Conservation (phyloP, 2,888 invertebrate genomes). For the Cephus spinipes region DNA sequence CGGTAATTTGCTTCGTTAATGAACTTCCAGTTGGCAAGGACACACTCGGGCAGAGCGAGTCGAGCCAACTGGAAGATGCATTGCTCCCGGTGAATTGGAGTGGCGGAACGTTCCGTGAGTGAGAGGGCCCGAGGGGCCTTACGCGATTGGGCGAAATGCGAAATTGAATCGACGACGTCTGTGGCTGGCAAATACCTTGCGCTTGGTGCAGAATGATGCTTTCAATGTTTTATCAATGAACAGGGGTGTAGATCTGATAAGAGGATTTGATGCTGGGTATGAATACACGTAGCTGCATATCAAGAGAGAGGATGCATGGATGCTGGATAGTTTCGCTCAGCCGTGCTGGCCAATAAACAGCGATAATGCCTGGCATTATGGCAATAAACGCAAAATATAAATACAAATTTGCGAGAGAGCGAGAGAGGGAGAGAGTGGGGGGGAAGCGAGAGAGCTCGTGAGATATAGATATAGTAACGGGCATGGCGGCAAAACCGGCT, state of each 20-base stretch:
- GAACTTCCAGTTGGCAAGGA: slow-evolving; percentile 56
- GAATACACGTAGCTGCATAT: slow-evolving; percentile 7
- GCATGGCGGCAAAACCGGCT: slow-evolving; percentile 52
- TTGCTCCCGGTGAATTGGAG: slow-evolving; percentile 52
- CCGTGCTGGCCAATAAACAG: slow-evolving; percentile 55
- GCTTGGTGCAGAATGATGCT: slow-evolving; percentile 27
- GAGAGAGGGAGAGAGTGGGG: slow-evolving; percentile 12
- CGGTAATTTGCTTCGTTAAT: slow-evolving; percentile 57
- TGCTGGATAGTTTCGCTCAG: slow-evolving; percentile 15
- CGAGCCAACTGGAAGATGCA: slow-evolving; percentile 54
- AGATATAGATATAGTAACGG: slow-evolving; percentile 22
- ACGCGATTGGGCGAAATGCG: no score
- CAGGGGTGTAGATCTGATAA: no score
- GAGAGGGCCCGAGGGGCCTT: not conserved
- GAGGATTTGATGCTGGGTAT: no score
- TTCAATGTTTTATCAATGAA: slow-evolving; percentile 41
- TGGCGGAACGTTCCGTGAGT: slow-evolving; percentile 25
- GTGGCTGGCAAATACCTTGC: no score
- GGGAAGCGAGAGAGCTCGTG: slow-evolving; percentile 22
- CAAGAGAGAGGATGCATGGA: slow-evolving; percentile 7
- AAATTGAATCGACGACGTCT: no score
- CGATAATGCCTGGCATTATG: slow-evolving; percentile 56
- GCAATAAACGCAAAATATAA: slow-evolving; percentile 61
- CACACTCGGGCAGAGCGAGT: slow-evolving; percentile 27
- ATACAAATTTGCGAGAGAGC: slow-evolving; percentile 46